A percentile compares a stretch with the other conserved stretches of the same genome.
These are phyloP conservation scores for Clunio marinus DNA, from an alignment of 2,888 invertebrate species.

Conservation along the genomic window DNA sequence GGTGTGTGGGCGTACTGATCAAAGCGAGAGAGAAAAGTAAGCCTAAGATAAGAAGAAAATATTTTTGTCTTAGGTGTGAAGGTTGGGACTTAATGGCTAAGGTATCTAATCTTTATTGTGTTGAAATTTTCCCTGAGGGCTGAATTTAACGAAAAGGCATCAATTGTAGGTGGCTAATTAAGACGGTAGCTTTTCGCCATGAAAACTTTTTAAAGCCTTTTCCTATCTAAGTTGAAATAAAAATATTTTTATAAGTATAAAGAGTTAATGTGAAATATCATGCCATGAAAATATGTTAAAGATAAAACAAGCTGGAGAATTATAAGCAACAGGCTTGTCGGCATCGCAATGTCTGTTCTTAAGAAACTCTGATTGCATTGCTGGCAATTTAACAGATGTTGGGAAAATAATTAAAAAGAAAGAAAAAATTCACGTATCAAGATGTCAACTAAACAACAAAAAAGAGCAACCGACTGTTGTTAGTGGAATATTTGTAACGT, in stretches of 20 bases:
- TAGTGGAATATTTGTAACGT: too few relatives aligned
- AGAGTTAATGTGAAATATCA: too few relatives aligned
- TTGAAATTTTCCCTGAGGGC: too few relatives aligned
- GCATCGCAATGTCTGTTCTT: not conserved
- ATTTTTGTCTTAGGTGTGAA: too few relatives aligned
- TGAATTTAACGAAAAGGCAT: too few relatives aligned
- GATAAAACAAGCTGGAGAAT: not conserved
- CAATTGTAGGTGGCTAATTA: too few relatives aligned
- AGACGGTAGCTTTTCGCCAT: too few relatives aligned
- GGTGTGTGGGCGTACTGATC: not conserved
- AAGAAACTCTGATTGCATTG: not conserved
- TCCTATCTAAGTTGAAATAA: too few relatives aligned
- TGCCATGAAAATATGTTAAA: not conserved
- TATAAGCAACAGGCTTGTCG: conserved; percentile 19
- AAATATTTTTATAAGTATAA: not conserved
- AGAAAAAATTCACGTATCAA: not conserved
- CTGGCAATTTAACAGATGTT: not conserved
- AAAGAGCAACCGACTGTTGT: not conserved
- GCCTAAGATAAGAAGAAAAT: too few relatives aligned
- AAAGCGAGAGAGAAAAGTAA: not conserved
- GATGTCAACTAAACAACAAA: not conserved
- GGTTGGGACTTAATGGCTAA: too few relatives aligned
- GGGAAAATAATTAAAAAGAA: not conserved
- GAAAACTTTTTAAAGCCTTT: too few relatives aligned
- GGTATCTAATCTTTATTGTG: too few relatives aligned